Percentiles rank a stretch among this genome's conserved stretches.
Evolutionary conservation across 2,888 invertebrate genomes (phyloP).

Genomic region (Pediacus dermestoides): DNA sequence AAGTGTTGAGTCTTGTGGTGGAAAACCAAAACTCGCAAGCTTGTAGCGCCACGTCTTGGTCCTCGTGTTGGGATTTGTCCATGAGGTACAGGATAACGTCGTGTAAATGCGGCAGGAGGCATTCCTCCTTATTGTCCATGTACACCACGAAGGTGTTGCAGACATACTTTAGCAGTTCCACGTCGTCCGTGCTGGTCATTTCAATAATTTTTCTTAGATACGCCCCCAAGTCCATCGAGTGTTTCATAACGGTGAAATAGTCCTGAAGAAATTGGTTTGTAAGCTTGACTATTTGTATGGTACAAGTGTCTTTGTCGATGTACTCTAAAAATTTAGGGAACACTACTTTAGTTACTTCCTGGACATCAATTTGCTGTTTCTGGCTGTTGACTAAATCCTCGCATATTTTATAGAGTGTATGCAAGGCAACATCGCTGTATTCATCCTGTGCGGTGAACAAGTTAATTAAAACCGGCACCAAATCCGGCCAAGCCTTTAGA

Average conservation of each 20-base stretch:
- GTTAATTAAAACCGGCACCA: conserved; percentile 85
- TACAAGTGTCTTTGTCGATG: conserved; percentile 35
- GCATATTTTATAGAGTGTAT: conserved; percentile 96
- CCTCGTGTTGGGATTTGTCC: conserved; percentile 84
- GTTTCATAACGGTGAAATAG: conserved; percentile 39
- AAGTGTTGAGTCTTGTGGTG: conserved; percentile 88
- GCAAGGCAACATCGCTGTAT: conserved; percentile 94
- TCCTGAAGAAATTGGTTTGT: conserved; percentile 47
- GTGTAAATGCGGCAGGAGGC: conserved; percentile 91
- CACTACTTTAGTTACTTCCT: conserved; percentile 37
- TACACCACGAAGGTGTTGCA: conserved; percentile 95
- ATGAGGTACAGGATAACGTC: conserved; percentile 98
- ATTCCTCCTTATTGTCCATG: conserved; percentile 83
- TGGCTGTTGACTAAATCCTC: conserved; percentile 71
- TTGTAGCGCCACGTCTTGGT: conserved; percentile 92
- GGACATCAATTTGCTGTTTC: conserved; percentile 38
- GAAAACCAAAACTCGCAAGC: conserved; percentile 99
- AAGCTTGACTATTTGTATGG: conserved; percentile 37
- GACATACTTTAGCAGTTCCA: conserved; percentile 95
- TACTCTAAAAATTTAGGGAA: conserved; percentile 40
- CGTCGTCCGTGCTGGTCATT: conserved; percentile 88
- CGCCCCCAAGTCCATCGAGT: conserved; percentile 39
- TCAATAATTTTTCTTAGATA: conserved; percentile 83
- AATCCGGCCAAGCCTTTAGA: conserved; percentile 86
- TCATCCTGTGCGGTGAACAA: conserved; percentile 89